Percentiles rank a stretch among this genome's conserved stretches.
Conservation (phyloP, 2,888 invertebrate genomes). For the Perithous albicinctus region DNA sequence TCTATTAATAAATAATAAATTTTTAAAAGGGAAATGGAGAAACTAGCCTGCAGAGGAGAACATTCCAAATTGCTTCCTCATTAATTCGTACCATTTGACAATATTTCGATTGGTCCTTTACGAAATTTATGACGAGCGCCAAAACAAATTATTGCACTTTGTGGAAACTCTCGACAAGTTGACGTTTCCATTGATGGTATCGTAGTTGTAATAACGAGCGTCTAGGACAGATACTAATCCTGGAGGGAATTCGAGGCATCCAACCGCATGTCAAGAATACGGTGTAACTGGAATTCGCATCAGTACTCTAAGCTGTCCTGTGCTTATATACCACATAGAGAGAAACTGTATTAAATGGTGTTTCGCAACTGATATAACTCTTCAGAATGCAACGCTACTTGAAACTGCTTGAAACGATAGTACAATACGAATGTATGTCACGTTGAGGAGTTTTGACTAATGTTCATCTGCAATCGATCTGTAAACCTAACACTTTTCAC, state of each 20-base stretch:
- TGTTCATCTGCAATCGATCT: no score
- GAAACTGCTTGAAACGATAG: no score
- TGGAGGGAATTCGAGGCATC: not conserved
- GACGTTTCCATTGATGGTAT: not conserved
- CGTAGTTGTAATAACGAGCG: not conserved
- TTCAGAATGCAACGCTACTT: not conserved
- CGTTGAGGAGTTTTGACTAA: no score
- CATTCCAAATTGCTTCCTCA: no score
- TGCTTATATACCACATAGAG: not conserved
- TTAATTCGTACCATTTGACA: no score
- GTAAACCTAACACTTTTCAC: no score
- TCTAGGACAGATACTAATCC: not conserved
- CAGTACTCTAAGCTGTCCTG: not conserved
- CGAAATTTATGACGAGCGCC: not conserved
- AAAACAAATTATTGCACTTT: not conserved
- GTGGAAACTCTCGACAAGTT: not conserved
- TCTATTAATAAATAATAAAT: no score
- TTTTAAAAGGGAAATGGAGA: no score
- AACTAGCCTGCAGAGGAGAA: no score
- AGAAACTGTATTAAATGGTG: not conserved
- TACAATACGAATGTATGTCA: not conserved
- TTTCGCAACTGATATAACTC: not conserved
- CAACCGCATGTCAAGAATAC: not conserved
- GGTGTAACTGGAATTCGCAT: not conserved
- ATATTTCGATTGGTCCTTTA: not conserved